These are phyloP conservation scores for Falco columbarius DNA, from an alignment of 2,797 vertebrate genomes.

Conservation along the genomic window DNA sequence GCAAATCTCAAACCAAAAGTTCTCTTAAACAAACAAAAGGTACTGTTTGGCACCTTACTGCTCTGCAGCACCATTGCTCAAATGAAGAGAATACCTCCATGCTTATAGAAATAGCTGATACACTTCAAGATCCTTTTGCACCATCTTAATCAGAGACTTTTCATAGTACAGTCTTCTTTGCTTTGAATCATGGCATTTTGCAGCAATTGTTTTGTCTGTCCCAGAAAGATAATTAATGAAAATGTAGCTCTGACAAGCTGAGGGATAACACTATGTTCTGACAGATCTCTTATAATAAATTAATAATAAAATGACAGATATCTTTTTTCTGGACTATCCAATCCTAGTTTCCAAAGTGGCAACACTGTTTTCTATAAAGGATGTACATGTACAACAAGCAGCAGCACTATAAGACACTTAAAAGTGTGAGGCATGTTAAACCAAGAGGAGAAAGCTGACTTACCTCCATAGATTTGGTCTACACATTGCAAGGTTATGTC, in stretches of 20 bases:
- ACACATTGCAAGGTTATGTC: slow-evolving; percentile 88
- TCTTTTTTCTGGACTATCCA: background rate
- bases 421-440: background rate
- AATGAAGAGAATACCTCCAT: background rate
- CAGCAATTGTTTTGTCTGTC: background rate
- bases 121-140: background rate
- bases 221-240: background rate
- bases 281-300: background rate
- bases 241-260: background rate
- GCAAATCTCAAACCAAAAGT: background rate
- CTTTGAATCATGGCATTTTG: background rate
- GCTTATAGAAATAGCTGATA: background rate
- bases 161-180: background rate
- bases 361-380: background rate
- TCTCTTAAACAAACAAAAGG: background rate
- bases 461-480: slow-evolving; percentile 89
- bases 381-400: background rate
- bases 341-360: background rate
- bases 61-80: background rate
- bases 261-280: background rate
- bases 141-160: background rate
- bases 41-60: background rate
- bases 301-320: too few relatives aligned
- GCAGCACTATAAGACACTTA: background rate
- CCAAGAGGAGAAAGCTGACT: slow-evolving; percentile 1